These are phyloP conservation scores for Trochalopteron elliotii DNA, from an alignment of 2,113 vertebrate genomes.

Conservation along the genomic window DNA sequence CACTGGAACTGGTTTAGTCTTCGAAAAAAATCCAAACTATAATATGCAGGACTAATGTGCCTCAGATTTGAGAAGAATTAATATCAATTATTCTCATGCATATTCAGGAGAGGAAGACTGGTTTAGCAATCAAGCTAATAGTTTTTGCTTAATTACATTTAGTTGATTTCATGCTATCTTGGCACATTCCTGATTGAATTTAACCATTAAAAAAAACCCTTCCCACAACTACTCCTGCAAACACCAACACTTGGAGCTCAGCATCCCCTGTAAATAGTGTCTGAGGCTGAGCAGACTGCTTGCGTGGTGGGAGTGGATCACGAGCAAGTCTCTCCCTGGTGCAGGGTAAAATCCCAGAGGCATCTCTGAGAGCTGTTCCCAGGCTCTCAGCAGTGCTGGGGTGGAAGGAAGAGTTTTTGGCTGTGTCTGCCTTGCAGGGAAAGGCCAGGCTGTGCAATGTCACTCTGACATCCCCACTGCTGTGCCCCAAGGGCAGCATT, in stretches of 20 bases:
- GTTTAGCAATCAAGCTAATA: slow-evolving; percentile 67
- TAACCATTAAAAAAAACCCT: neutral
- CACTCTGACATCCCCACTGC: rapidly evolving
- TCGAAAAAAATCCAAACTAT: neutral
- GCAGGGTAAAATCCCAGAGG: neutral
- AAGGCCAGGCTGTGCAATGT: neutral
- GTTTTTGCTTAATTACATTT: slow-evolving; percentile 64
- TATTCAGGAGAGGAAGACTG: slow-evolving; percentile 50
- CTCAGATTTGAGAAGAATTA: slow-evolving; percentile 34
- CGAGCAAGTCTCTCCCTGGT: neutral
- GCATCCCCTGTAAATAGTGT: neutral
- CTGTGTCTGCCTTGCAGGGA: neutral
- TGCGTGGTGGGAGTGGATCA: neutral
- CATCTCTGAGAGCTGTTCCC: neutral
- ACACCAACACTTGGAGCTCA: neutral
- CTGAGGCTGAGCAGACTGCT: neutral
- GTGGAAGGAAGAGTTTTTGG: neutral
- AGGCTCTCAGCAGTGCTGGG: neutral
- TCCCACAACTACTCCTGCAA: slow-evolving; percentile 9
- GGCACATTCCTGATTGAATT: slow-evolving; percentile 43
- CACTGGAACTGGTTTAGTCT: neutral
- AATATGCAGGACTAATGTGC: slow-evolving; percentile 15
- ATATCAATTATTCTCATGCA: slow-evolving; percentile 54
- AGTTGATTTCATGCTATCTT: slow-evolving; percentile 56
- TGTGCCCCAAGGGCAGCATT: neutral